These are phyloP conservation scores for Eubasilissa regina DNA, from an alignment of 1,140 invertebrate species.

Conservation along the genomic window DNA sequence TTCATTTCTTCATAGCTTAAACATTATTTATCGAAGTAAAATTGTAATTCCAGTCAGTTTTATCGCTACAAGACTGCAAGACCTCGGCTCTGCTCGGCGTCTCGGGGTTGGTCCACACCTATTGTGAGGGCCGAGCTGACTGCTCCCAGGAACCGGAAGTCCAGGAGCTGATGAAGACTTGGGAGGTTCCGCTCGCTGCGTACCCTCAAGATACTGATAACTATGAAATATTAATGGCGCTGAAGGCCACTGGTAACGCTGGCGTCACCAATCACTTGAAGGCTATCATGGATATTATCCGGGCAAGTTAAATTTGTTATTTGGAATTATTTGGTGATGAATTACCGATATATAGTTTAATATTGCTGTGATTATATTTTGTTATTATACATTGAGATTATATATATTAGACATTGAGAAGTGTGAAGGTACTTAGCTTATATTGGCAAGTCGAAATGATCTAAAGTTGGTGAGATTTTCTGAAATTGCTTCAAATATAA, in stretches of 20 bases:
- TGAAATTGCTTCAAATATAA: too few relatives aligned
- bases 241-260: slow-evolving; percentile 42
- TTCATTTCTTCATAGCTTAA: too few relatives aligned
- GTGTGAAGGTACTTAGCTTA: too few relatives aligned
- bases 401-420: too few relatives aligned
- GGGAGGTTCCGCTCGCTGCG: slow-evolving; percentile 29
- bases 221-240: slow-evolving; percentile 19
- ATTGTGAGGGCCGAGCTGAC: slow-evolving; percentile 16
- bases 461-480: too few relatives aligned
- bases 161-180: slow-evolving; percentile 11
- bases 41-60: slow-evolving; percentile 32
- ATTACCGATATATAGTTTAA: neutral
- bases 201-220: neutral
- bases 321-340: neutral
- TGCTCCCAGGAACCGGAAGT: slow-evolving; percentile 25
- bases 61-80: neutral
- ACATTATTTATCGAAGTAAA: too few relatives aligned
- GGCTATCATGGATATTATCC: slow-evolving; percentile 40
- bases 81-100: neutral
- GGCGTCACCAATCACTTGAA: slow-evolving; percentile 43
- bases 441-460: too few relatives aligned
- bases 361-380: too few relatives aligned
- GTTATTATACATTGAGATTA: too few relatives aligned
- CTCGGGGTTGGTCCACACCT: slow-evolving; percentile 41
- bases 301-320: slow-evolving; percentile 6